A percentile compares a stretch with the other conserved stretches of the same genome.
Conservation (phyloP, 2,888 invertebrate species). For the Branchipolynoe longqiensis region DNA sequence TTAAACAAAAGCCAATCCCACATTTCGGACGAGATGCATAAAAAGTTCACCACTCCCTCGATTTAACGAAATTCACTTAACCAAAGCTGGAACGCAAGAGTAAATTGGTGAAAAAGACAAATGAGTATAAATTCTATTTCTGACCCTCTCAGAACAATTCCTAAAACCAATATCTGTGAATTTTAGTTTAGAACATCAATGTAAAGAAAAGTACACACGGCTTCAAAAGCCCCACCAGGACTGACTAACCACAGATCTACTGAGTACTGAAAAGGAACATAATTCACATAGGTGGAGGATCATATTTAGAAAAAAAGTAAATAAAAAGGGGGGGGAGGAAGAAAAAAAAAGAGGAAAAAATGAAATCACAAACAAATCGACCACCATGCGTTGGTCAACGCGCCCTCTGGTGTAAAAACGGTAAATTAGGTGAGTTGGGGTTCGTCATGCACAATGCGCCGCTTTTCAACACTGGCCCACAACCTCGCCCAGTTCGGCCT, state of each 20-base stretch:
- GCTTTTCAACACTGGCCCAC: not conserved
- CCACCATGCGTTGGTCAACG: conserved; percentile 51
- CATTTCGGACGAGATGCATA: not conserved
- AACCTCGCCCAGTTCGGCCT: not conserved
- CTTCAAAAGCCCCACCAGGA: conserved; percentile 4
- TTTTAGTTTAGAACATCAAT: conserved; percentile 16
- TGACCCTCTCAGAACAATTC: not conserved
- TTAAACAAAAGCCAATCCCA: not conserved
- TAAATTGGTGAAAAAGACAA: not conserved
- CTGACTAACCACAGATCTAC: conserved; percentile 38
- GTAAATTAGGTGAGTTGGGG: conserved; percentile 18
- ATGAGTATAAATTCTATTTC: not conserved
- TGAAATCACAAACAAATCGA: not conserved
- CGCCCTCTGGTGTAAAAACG: conserved; percentile 35
- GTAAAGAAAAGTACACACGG: not conserved
- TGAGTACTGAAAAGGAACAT: conserved; percentile 22
- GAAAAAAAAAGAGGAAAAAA: not conserved
- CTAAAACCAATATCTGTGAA: conserved; percentile 10
- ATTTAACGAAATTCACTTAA: not conserved
- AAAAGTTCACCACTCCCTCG: not conserved
- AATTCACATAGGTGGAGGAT: not conserved
- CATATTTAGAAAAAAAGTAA: no score
- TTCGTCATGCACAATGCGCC: conserved; percentile 32
- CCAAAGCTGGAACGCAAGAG: not conserved
- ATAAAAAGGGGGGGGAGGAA: no score